phyloP scores from a whole-genome alignment of 2,888 invertebrate species.

The Cylloceria caligata region DNA sequence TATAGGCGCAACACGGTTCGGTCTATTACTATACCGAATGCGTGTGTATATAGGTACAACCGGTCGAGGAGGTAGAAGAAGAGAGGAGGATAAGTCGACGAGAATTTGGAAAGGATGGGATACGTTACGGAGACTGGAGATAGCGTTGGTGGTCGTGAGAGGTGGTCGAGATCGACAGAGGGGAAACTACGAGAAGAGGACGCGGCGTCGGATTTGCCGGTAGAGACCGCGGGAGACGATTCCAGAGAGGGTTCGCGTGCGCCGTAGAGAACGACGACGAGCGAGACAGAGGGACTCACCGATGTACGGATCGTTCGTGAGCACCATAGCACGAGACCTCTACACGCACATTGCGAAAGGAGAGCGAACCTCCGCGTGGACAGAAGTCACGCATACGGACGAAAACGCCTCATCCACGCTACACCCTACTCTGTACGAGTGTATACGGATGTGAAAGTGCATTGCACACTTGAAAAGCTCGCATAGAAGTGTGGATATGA shows the following conservation, averaged over 20 bases:
- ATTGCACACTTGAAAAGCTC: background rate
- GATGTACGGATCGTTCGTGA: conserved; percentile 27
- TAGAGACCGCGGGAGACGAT: conserved; percentile 8
- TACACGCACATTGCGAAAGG: conserved; percentile 22
- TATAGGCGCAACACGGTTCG: background rate
- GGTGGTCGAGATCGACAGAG: conserved; percentile 66
- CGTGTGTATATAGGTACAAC: conserved; percentile 15
- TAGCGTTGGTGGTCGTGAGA: conserved; percentile 44
- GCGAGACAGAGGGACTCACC: conserved; percentile 37
- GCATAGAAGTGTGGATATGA: conserved; percentile 8
- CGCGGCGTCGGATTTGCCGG: conserved; percentile 6
- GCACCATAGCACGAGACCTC: conserved; percentile 9
- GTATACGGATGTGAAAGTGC: conserved; percentile 1
- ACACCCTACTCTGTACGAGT: no score
- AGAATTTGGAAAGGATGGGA: conserved; percentile 42
- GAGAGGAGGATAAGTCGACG: conserved; percentile 41
- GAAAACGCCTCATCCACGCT: background rate
- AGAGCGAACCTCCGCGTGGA: conserved; percentile 6
- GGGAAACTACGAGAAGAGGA: conserved; percentile 64
- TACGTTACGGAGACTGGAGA: conserved; percentile 67
- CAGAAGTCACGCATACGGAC: no score
- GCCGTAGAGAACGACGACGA: background rate
- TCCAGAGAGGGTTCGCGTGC: background rate
- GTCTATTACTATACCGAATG: conserved; percentile 29
- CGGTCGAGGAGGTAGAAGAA: conserved; percentile 52